Base-by-base conservation (phyloP, 2,797 vertebrate genomes). In the Crenuchus spilurus region DNA sequence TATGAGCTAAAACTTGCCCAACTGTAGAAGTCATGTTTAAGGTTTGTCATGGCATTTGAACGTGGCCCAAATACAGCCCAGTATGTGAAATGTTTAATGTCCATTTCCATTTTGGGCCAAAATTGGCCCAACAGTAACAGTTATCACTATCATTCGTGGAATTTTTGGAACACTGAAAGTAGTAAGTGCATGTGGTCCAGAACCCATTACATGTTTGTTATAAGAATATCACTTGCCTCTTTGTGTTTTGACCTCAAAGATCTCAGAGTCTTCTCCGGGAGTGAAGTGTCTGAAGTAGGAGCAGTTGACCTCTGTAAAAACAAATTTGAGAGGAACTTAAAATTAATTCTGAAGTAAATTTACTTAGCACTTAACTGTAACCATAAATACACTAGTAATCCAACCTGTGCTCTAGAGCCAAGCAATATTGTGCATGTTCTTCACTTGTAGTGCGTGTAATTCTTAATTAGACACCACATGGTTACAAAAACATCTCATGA, bases 231-330 rank as follows among this genome's bases (percentile, higher is more conserved):
- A 81, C 74, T 90, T 90, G 98, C 98, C 97, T 95, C 96, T 99
- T 83, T 99, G 97, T 26, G 97, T 99, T 84, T 95, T 98, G 62
- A 98, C 93, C 85, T 99, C 92, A 81, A 99, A 97, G 84, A 98
- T 95, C 83, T 98, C 95, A 0, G 95, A 90, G 28, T 94, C 94
- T 83, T 94, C 85, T 20, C 97, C 97, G 0, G 96, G 95, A 55
- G 93, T 97, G 87, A 99, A 99, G 83, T 99, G 98, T 74, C 94
- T 91, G 91, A 99, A 99, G 88, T 98, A 99, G 10, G 97, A 95
- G 81, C 97, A 99, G 91, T 95, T 98, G 82, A 91, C 89, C 20
- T 94, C 98, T 99, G 91, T 67, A 55, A 30, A 57, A 14, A n/a
- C 31, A 46, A 52, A 42, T 24, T 9, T 55, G 11, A 54, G 44